Evolutionary conservation across 2,797 vertebrate species (phyloP), one percentile per base, ranked within the genome.

Genomic region (Danio tinwini): DNA sequence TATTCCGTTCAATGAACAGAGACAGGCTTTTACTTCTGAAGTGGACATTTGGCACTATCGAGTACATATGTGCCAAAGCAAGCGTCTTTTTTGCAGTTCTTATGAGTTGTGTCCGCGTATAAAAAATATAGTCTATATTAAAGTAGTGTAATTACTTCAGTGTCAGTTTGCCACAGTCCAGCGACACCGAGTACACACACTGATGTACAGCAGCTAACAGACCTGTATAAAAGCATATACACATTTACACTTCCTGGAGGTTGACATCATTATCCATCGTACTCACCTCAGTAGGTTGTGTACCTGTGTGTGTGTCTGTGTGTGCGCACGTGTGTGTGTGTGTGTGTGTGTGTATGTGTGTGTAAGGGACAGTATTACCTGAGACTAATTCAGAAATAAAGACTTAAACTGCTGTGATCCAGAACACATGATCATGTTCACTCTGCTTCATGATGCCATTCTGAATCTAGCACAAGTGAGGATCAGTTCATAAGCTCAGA

Each of bases 51-150:
- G 90, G 93, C 92, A 88, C 92, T 90, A 89, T 86, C 91, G 92
- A 92, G 91, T 92, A 94, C 90, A 92, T 90, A 90, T 90, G 93
- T 94, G 93, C 93, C 94, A 95, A 94, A 94, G 93, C 92, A 93
- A 93, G 91, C 91, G 90, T 91, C 92, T 87, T 87, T 92, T 93
- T 94, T 93, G 92, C 92, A 90, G 92, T 94, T 93, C 93, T 92
- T 93, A 92, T 90, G 90, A 93, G 91, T 93, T 93, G 92, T 93
- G 91, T 91, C 90, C 88, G 88, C 90, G 89, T 93, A 90, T 90
- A 84, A 84, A 73, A 71, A 86, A 86, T 87, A 90, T 92, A 93
- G 91, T 90, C 90, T 92, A 92, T 84, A 85, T 94, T 90, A 88
- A 92, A 92, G 88, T 89, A 87, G 86, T 92, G 92, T 90, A 88